Percentiles rank a stretch among this genome's conserved stretches.
Evolutionary conservation across 2,797 vertebrate species (phyloP).

Genomic region (Pseudomugil tenellus): DNA sequence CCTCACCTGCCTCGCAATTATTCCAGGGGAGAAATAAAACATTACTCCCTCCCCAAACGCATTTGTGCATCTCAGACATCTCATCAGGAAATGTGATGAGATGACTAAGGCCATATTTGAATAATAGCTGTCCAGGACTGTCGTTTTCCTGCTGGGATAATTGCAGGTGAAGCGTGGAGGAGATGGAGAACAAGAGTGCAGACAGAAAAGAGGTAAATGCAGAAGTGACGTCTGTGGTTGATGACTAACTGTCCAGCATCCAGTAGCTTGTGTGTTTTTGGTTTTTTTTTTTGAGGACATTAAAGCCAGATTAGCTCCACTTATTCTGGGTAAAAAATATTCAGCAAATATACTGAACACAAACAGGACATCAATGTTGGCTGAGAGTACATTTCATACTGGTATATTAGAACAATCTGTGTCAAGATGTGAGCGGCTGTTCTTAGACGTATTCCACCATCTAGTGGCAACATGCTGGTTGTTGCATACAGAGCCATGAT

Average conservation of each 20-base stretch:
- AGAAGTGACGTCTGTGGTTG: constrained; percentile 52
- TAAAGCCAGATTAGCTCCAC: constrained; percentile 15
- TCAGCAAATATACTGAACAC: constrained; percentile 8
- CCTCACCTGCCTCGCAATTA: constrained; percentile 44
- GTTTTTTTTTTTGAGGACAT: constrained; percentile 2
- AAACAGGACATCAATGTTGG: constrained; percentile 16
- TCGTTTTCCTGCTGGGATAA: constrained; percentile 49
- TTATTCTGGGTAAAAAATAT: constrained; percentile 26
- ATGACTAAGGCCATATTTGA: constrained; percentile 31
- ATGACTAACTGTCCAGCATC: constrained; percentile 63
- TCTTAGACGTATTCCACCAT: constrained; percentile 65
- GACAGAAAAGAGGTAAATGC: constrained; percentile 41
- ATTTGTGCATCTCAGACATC: constrained; percentile 19
- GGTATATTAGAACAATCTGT: background rate
- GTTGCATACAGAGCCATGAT: constrained; percentile 13
- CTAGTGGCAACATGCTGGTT: constrained; percentile 61
- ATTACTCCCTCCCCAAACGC: background rate
- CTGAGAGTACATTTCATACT: background rate
- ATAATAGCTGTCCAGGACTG: constrained; percentile 43
- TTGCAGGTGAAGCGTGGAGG: constrained; percentile 59
- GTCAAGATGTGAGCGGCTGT: constrained; percentile 19
- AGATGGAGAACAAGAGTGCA: constrained; percentile 36
- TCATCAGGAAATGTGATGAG: constrained; percentile 13
- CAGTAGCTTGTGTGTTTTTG: background rate
- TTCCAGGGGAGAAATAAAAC: constrained; percentile 12